These are phyloP conservation scores for Trididemnum nubilum DNA, from an alignment of 23 tunicate genomes.

Conservation along the genomic window DNA sequence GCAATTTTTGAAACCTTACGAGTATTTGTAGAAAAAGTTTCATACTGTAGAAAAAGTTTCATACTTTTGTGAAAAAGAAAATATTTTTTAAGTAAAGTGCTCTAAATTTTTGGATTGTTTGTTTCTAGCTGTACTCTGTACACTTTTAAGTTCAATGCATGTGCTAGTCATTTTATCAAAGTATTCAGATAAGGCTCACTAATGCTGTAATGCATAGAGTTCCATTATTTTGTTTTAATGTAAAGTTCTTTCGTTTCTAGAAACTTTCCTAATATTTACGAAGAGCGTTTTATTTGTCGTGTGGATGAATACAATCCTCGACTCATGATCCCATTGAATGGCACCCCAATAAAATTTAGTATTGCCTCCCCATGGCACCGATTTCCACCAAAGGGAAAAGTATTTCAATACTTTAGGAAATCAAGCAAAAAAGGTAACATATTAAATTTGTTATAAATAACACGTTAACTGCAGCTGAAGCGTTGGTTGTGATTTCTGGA, in stretches of 20 bases:
- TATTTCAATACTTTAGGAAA: no score
- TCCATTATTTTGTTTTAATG: not conserved
- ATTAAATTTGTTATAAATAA: no score
- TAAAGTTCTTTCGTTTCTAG: not conserved
- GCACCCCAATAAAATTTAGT: not conserved
- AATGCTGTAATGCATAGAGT: not conserved
- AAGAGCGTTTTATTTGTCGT: slow-evolving; percentile 2
- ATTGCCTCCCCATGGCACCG: not conserved
- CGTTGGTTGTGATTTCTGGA: no score
- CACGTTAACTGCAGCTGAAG: no score
- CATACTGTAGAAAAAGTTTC: no score
- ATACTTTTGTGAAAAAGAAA: not conserved
- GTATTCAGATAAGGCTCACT: no score
- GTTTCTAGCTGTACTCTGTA: not conserved
- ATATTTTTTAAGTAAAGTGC: not conserved
- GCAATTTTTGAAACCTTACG: no score
- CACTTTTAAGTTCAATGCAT: no score
- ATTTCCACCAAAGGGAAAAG: not conserved
- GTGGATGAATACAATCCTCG: not conserved
- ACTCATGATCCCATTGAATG: slow-evolving; percentile 4
- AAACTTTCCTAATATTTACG: slow-evolving; percentile 1
- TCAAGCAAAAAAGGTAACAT: no score
- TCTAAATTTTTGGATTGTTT: not conserved
- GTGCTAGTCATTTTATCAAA: no score
- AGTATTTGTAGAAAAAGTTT: no score